Percentiles rank a stretch among this genome's conserved stretches.
Evolutionary conservation across 1,140 invertebrate species (phyloP).

Genomic region (Caenorhabditis remanei): DNA sequence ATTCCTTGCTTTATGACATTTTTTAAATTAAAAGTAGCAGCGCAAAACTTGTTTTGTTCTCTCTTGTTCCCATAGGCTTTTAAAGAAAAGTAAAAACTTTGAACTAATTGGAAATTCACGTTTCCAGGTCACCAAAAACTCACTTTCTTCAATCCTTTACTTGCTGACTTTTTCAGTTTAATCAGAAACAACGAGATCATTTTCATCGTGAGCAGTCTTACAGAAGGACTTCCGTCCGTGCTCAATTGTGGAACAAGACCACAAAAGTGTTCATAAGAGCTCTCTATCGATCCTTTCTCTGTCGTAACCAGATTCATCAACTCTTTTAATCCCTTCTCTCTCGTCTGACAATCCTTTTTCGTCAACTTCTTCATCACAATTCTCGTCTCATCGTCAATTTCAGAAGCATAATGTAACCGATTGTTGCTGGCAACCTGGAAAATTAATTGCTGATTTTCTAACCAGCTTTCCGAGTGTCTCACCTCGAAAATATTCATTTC

Average conservation of each 20-base stretch:
- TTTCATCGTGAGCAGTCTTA: conserved; percentile 49
- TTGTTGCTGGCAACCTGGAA: conserved; percentile 58
- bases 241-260: conserved; percentile 14
- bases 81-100: too few relatives aligned
- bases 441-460: background rate
- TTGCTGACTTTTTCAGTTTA: conserved; percentile 35
- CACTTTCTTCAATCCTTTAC: conserved; percentile 54
- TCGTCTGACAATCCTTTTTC: conserved; percentile 60
- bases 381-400: conserved; percentile 30
- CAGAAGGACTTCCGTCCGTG: conserved; percentile 55
- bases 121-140: background rate
- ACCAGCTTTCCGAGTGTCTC: background rate
- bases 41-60: too few relatives aligned
- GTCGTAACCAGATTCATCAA: background rate
- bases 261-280: conserved; percentile 29
- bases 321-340: conserved; percentile 59
- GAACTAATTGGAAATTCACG: too few relatives aligned
- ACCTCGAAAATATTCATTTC: conserved; percentile 42
- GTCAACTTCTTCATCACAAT: conserved; percentile 61
- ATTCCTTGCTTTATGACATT: too few relatives aligned
- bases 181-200: background rate
- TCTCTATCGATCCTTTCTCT: background rate
- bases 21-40: too few relatives aligned
- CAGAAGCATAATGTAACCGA: background rate
- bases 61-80: too few relatives aligned